Percentiles rank a stretch among this genome's conserved stretches.
These are phyloP conservation scores for Gymnoscelis rufifasciata DNA, from an alignment of 2,888 invertebrate species.

Conservation along the genomic window DNA sequence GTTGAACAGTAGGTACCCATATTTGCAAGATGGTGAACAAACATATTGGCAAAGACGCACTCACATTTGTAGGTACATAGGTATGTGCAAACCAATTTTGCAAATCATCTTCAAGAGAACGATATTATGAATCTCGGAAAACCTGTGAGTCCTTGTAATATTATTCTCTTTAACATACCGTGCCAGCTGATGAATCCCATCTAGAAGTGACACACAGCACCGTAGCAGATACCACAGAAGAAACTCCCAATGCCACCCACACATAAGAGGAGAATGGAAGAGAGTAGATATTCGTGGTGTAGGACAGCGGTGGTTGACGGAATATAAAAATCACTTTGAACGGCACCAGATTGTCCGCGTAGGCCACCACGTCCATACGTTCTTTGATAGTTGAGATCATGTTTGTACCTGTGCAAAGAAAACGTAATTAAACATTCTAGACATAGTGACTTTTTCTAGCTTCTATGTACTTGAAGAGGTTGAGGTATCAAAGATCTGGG, in stretches of 20 bases:
- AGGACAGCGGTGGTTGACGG: constrained; percentile 82
- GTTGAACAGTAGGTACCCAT: no score
- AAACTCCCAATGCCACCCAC: constrained; percentile 75
- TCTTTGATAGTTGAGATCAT: constrained; percentile 38
- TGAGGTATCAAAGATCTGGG: no score
- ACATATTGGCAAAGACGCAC: no score
- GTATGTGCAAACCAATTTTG: no score
- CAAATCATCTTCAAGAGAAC: no score
- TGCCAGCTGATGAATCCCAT: constrained; percentile 43
- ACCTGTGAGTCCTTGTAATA: neutral
- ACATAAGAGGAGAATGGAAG: constrained; percentile 80
- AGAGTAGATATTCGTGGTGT: constrained; percentile 81
- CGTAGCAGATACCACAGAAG: constrained; percentile 52
- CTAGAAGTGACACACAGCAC: constrained; percentile 58
- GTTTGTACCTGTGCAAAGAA: constrained; percentile 48
- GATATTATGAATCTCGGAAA: no score
- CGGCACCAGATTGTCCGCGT: constrained; percentile 65
- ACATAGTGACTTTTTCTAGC: neutral
- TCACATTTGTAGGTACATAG: no score
- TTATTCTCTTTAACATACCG: constrained; percentile 27
- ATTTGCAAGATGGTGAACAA: no score
- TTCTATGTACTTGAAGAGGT: no score
- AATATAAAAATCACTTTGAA: constrained; percentile 77
- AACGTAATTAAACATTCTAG: neutral
- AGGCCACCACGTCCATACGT: constrained; percentile 57